Percentiles rank a stretch among this genome's conserved stretches.
Conservation (phyloP, 1,140 invertebrate species). For the Scaptomyza hsui region DNA sequence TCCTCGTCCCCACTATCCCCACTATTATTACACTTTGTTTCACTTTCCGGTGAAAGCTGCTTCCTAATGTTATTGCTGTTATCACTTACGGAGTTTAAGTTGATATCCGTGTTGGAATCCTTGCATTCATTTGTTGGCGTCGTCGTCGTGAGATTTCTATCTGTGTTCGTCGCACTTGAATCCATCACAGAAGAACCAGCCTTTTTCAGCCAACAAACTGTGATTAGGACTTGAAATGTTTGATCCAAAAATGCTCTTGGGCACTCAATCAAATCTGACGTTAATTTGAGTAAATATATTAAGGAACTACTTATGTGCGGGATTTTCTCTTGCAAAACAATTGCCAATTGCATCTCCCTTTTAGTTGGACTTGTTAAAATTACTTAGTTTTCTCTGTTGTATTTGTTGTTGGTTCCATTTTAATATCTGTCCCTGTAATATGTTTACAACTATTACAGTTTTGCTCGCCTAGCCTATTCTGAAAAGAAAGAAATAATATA, state of each 20-base stretch:
- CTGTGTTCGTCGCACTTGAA: constrained; percentile 31
- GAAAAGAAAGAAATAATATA: too few species aligned
- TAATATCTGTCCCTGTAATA: too few species aligned
- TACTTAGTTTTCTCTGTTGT: constrained; percentile 7
- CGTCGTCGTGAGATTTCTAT: too few species aligned
- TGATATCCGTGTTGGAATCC: not conserved
- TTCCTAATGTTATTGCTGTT: constrained; percentile 6
- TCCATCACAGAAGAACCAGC: constrained; percentile 39
- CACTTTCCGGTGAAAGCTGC: too few species aligned
- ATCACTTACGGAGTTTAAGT: constrained; percentile 2
- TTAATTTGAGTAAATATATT: constrained; percentile 44
- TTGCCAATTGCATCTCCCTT: constrained; percentile 69
- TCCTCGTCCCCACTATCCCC: too few species aligned
- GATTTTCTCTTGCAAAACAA: constrained; percentile 21
- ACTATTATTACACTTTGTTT: too few species aligned
- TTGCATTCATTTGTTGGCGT: not conserved
- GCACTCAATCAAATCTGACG: not conserved
- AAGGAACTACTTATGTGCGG: constrained; percentile 72
- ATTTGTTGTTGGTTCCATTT: not conserved
- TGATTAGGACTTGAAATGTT: too few species aligned
- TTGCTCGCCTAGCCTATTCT: too few species aligned
- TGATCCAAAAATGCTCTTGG: not conserved
- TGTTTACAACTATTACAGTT: too few species aligned
- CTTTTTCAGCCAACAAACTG: too few species aligned
- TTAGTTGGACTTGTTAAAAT: constrained; percentile 27